Conservation (phyloP, 2,888 invertebrate genomes). For the Dastarcus helophoroides region DNA sequence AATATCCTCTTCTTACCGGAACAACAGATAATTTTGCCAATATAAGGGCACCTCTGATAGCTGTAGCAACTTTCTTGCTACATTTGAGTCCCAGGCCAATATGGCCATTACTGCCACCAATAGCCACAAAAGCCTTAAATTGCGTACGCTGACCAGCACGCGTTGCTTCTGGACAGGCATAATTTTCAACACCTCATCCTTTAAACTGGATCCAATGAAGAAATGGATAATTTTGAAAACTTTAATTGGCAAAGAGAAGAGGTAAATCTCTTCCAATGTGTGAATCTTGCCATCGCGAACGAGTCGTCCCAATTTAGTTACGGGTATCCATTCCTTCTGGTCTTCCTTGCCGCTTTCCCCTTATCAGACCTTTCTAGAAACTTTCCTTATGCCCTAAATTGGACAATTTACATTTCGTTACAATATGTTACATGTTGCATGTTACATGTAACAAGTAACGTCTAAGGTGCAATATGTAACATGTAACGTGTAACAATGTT, state of each 20-base stretch:
- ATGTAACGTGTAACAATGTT: too few species aligned
- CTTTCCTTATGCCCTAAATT: too few species aligned
- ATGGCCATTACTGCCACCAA: conserved; percentile 97
- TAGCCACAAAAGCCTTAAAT: conserved; percentile 92
- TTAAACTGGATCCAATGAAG: conserved; percentile 84
- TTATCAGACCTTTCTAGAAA: too few species aligned
- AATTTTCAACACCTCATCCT: conserved; percentile 98
- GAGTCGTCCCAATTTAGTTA: conserved; percentile 94
- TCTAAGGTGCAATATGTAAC: too few species aligned
- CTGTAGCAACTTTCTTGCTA: conserved; percentile 99
- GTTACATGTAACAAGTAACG: too few species aligned
- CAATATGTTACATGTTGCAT: too few species aligned
- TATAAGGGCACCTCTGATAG: conserved; percentile 97
- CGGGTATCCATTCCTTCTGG: conserved; percentile 97
- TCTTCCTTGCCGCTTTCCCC: conserved; percentile 89
- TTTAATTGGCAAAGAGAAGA: conserved; percentile 97
- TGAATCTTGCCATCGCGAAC: conserved; percentile 95
- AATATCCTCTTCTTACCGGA: conserved; percentile 96
- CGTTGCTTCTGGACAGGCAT: conserved; percentile 99
- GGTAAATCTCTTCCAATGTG: conserved; percentile 92
- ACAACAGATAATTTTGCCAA: conserved; percentile 96
- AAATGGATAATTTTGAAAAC: conserved; percentile 98
- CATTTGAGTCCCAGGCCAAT: conserved; percentile 99
- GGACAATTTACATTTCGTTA: too few species aligned
- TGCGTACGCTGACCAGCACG: conserved; percentile 98